Percentiles rank a stretch among this genome's conserved stretches.
Evolutionary conservation across 1,140 invertebrate genomes (phyloP).

Genomic region (Drosophila kurseongensis): DNA sequence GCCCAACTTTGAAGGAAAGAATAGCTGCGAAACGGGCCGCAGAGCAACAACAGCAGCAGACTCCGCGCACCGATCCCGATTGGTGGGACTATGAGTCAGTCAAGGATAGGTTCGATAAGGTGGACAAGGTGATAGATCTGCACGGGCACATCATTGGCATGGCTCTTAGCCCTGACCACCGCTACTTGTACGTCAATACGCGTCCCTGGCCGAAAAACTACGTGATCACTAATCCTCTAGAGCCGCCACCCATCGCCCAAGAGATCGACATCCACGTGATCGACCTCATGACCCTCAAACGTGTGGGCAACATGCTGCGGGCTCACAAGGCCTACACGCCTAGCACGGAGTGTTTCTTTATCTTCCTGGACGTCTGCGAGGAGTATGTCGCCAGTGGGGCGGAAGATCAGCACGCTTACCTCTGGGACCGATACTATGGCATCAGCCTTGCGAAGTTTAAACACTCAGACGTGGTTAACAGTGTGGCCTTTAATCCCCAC

Average conservation of each 20-base stretch:
- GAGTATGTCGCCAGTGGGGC: constrained; percentile 95
- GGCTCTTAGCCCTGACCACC: constrained; percentile 93
- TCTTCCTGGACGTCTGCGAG: constrained; percentile 94
- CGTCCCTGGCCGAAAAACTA: constrained; percentile 94
- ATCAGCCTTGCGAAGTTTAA: constrained; percentile 91
- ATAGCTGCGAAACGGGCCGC: constrained; percentile 87
- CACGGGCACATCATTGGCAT: constrained; percentile 96
- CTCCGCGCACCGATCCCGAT: constrained; percentile 86
- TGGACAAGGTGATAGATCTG: constrained; percentile 94
- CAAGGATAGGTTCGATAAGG: constrained; percentile 90
- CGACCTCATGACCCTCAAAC: constrained; percentile 91
- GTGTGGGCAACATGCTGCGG: constrained; percentile 93
- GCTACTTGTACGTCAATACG: constrained; percentile 95
- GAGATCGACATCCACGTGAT: constrained; percentile 96
- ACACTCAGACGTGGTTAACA: constrained; percentile 94
- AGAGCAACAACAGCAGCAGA: constrained; percentile 65
- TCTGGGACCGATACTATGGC: constrained; percentile 95
- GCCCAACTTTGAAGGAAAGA: constrained; percentile 89
- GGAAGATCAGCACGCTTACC: constrained; percentile 93
- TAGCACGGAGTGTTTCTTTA: constrained; percentile 95
- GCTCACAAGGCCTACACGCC: constrained; percentile 94
- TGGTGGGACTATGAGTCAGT: constrained; percentile 90
- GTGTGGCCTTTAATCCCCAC: constrained; percentile 93
- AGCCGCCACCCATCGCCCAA: constrained; percentile 95
- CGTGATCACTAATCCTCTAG: constrained; percentile 90